A percentile compares a stretch with the other conserved stretches of the same genome.
Evolutionary conservation across 2,797 vertebrate genomes (phyloP).

Genomic region (Neopelma chrysocephalum): DNA sequence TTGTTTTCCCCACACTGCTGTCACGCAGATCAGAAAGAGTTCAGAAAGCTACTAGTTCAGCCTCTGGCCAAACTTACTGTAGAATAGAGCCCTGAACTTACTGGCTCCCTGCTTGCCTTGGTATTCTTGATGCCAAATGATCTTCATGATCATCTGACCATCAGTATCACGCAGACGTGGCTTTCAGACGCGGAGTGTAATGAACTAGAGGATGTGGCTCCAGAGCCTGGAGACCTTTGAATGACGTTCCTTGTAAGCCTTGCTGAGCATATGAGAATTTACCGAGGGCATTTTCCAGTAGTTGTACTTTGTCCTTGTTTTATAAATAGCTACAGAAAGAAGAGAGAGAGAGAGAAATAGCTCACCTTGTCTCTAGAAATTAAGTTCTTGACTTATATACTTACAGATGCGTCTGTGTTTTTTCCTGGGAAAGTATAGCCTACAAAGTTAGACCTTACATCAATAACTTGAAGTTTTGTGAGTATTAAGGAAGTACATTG

Average conservation of each 20-base stretch:
- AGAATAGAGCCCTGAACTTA: neutral
- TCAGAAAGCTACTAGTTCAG: neutral
- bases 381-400: neutral
- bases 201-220: neutral
- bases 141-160: neutral
- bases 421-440: too few species aligned
- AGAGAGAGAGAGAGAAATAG: neutral
- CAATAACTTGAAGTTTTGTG: neutral
- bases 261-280: neutral
- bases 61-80: neutral
- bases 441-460: neutral
- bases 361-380: neutral
- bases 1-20: neutral
- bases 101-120: neutral
- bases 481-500: neutral
- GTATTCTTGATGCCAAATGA: neutral
- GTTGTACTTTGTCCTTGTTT: neutral
- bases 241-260: neutral
- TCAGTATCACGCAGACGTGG: neutral
- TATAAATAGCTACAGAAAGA: neutral
- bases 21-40: neutral
- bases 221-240: neutral
- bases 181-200: neutral
- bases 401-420: neutral
- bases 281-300: neutral